Percentiles rank a stretch among this genome's conserved stretches.
Evolutionary conservation across 2,797 vertebrate genomes (phyloP).

Genomic region (Neomorphus geoffroyi): DNA sequence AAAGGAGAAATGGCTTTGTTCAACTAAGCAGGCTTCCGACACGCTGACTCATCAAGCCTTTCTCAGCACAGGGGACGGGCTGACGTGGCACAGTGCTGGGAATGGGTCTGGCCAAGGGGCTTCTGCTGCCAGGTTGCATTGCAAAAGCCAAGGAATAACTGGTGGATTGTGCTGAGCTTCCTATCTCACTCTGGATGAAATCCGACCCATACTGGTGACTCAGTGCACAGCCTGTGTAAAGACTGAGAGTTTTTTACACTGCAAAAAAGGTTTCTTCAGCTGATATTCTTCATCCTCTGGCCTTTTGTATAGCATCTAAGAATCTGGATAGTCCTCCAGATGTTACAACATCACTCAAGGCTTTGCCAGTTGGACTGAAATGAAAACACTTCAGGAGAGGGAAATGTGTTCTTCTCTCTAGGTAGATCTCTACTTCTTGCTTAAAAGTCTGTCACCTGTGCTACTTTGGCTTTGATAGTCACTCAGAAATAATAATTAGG

Average conservation of each 20-base stretch:
- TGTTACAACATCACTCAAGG: background rate
- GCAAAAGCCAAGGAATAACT: background rate
- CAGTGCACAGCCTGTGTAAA: background rate
- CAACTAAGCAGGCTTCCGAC: background rate
- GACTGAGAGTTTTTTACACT: background rate
- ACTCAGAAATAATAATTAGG: background rate
- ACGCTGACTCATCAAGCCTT: fast-evolving
- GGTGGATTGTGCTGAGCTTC: background rate
- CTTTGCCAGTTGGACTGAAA: background rate
- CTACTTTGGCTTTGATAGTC: background rate
- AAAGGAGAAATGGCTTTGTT: background rate
- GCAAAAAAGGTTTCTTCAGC: background rate
- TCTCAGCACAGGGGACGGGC: background rate
- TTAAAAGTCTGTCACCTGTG: background rate
- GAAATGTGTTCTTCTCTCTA: background rate
- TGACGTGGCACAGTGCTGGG: background rate
- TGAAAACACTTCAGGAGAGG: background rate
- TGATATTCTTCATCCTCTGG: background rate
- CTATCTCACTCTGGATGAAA: background rate
- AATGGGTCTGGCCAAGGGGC: background rate
- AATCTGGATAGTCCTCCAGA: background rate
- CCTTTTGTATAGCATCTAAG: background rate
- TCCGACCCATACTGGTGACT: background rate
- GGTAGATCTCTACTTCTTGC: background rate
- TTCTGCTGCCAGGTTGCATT: background rate